Base-by-base conservation (phyloP, 1,140 invertebrate genomes). In the Musca vetustissima region DNA sequence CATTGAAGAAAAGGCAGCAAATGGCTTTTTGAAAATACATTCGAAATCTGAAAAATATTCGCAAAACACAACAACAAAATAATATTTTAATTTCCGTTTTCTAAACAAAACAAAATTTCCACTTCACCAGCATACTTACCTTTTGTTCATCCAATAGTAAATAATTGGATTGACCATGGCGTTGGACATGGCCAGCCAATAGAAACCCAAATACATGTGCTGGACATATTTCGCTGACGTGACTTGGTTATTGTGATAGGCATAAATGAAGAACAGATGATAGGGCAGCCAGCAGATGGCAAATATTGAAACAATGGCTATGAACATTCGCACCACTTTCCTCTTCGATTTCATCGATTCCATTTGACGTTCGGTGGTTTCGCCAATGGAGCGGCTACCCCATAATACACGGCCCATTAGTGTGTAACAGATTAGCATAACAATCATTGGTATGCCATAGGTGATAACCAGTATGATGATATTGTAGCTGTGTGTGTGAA, bases 121-220 rank as follows among this genome's bases (percentile, higher is more conserved):
- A n/a, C n/a, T n/a, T n/a, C n/a, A n/a, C n/a, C n/a, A n/a, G n/a
- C n/a, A n/a, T 4, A 25, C 15, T 66, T 69, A 91, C 90, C 89
- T 88, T 59, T 86, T 89, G 80, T 96, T 96, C 92, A 96, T 95
- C 90, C 92, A 95, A 80, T 94, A 96, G 80, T 96, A 95, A 36
- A 96, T 93, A 53, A 96, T 88, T 0, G 94, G 93, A 83, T 96
- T 96, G 66, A 95, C 92, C 91, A 95, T 94, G 1, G 93, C 91
- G 75, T 95, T 95, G 1, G 92, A 91, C 94, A 96, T 96, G 2
- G 94, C 94, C 17, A 96, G 84, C 92, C 93, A 96, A 76, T 96
- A 96, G 81, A 96, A 95, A 7, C 88, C 87, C 11, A 96, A 83
- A 82, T 91, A 93, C 50, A 95, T 85, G 72, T 94, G 92, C 75